A percentile compares a stretch with the other conserved stretches of the same genome.
phyloP scores from a whole-genome alignment of 1,140 invertebrate genomes.

The Aricia agestis region DNA sequence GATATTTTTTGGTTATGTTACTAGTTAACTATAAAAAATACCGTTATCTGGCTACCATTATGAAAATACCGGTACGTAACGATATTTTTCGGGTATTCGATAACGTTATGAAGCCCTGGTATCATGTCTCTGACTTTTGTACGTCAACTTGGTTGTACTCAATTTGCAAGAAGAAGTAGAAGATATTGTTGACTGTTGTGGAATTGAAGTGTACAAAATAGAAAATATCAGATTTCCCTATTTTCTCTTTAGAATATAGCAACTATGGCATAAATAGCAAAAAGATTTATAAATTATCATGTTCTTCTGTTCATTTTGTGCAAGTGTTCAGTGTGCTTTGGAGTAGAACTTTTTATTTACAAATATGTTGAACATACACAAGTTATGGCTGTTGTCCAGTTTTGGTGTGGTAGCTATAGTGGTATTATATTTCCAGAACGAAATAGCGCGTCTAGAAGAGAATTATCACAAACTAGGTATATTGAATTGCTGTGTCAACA shows the following conservation, averaged over 20 bases:
- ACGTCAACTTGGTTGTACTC: too few species aligned
- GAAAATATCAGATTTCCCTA: neutral
- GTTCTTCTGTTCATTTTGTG: constrained; percentile 49
- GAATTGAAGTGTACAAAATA: neutral
- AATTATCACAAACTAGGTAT: constrained; percentile 58
- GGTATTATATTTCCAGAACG: constrained; percentile 66
- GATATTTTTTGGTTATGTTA: too few species aligned
- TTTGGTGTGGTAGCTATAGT: constrained; percentile 62
- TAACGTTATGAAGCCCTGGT: too few species aligned
- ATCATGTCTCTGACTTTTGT: too few species aligned
- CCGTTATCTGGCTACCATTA: too few species aligned
- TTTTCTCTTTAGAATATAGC: constrained; percentile 18
- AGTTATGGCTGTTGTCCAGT: constrained; percentile 64
- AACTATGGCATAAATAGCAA: constrained; percentile 42
- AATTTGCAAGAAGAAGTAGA: too few species aligned
- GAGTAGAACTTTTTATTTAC: constrained; percentile 32
- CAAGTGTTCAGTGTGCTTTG: constrained; percentile 44
- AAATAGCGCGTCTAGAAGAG: constrained; percentile 62
- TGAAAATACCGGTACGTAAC: too few species aligned
- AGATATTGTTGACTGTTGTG: too few species aligned
- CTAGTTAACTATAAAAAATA: too few species aligned
- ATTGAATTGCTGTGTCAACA: constrained; percentile 20
- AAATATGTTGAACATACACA: constrained; percentile 67
- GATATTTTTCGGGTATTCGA: too few species aligned
- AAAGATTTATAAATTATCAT: constrained; percentile 59